These are phyloP conservation scores for Microtus pennsylvanicus DNA, from an alignment of 2,113 vertebrate species.

Conservation along the genomic window DNA sequence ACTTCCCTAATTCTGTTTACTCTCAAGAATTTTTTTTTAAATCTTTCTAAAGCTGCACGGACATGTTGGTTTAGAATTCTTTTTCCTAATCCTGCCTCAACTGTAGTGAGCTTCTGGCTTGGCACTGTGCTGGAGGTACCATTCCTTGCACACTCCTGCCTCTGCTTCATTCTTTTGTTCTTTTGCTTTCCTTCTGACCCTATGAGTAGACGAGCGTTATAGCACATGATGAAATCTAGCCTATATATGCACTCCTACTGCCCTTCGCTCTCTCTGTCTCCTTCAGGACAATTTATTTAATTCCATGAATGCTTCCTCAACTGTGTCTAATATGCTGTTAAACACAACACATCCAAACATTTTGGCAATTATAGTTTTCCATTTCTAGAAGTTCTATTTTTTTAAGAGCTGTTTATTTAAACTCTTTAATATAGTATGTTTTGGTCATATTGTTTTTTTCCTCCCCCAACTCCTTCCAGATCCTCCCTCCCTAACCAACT, in stretches of 20 bases:
- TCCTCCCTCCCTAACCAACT: background rate
- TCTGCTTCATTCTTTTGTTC: background rate
- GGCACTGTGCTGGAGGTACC: background rate
- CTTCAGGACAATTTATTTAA: background rate
- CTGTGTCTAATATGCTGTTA: background rate
- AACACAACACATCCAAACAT: background rate
- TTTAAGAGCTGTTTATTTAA: background rate
- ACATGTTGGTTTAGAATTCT: background rate
- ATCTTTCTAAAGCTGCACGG: background rate
- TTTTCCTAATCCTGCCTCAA: background rate
- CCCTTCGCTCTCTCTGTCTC: background rate
- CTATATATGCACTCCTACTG: background rate
- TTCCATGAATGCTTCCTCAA: slow-evolving; percentile 1
- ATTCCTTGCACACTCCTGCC: background rate
- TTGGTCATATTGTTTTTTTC: background rate
- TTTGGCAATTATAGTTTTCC: background rate
- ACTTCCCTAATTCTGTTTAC: background rate
- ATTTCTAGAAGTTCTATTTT: background rate
- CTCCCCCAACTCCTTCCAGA: background rate
- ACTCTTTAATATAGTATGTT: background rate
- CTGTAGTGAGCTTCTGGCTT: background rate
- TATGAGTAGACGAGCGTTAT: background rate
- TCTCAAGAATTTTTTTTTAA: background rate
- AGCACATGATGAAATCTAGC: background rate
- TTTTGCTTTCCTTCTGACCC: background rate